phyloP scores from a whole-genome alignment of 2,113 vertebrate genomes.

The Caranx ignobilis region DNA sequence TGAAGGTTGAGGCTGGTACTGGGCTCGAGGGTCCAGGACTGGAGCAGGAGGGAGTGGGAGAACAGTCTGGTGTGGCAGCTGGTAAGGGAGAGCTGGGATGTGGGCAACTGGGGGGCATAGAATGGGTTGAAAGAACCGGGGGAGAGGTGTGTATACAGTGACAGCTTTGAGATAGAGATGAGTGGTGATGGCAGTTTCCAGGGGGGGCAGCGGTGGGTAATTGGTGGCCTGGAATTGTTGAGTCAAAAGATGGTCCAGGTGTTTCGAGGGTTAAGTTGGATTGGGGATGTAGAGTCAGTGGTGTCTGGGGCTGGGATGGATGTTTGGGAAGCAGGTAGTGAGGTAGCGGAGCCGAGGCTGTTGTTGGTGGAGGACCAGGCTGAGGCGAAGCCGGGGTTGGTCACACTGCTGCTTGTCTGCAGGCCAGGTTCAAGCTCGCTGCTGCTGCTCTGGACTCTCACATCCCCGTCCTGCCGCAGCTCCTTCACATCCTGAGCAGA shows the following conservation, averaged over 20 bases:
- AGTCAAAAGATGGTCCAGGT: slow-evolving; percentile 24
- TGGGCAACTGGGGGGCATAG: slow-evolving; percentile 17
- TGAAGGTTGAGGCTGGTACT: slow-evolving; percentile 78
- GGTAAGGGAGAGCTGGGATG: slow-evolving; percentile 22
- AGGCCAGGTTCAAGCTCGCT: neutral
- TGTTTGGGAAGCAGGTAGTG: slow-evolving; percentile 18
- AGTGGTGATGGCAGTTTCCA: slow-evolving; percentile 5
- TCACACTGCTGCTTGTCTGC: neutral
- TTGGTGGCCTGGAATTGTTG: neutral
- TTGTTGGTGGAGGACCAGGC: slow-evolving; percentile 7
- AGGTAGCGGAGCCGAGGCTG: slow-evolving; percentile 17
- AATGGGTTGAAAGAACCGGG: neutral
- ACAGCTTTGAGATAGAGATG: slow-evolving; percentile 24
- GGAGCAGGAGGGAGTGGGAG: slow-evolving; percentile 80
- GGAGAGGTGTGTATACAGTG: neutral
- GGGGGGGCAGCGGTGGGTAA: neutral
- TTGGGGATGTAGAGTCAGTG: neutral
- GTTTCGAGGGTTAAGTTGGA: slow-evolving; percentile 30
- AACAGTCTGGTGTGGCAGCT: slow-evolving; percentile 38
- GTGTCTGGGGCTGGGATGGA: neutral
- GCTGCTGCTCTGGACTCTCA: slow-evolving; percentile 2
- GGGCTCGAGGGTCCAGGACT: slow-evolving; percentile 70
- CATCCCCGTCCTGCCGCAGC: slow-evolving; percentile 80
- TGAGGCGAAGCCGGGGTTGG: slow-evolving; percentile 5
- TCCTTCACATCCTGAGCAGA: slow-evolving; percentile 88